Evolutionary conservation across 1,140 invertebrate genomes (phyloP), one percentile per base, ranked within the genome.

Genomic region (Dendrolimus punctatus): DNA sequence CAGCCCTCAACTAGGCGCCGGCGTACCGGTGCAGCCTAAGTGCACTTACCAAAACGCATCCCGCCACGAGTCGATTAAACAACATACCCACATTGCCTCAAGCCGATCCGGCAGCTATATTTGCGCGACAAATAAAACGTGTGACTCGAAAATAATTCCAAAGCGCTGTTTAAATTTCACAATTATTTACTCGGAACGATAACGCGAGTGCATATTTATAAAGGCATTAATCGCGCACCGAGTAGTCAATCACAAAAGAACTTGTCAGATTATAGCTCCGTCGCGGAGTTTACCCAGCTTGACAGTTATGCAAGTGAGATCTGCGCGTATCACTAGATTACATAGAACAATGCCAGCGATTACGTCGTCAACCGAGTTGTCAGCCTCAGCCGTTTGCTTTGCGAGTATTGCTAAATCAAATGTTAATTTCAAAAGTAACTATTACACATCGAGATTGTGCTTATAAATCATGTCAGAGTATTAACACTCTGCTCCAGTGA

Each of bases 301-400:
- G 64, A 71, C 65, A 72, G 67, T 82, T 80, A 79, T 82, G 80
- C 74, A 84, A 84, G 71, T 72, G 58, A 73, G 67, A 75, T 73
- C 68, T 78, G 68, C 53, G 67, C 65, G 53, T 79, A 80, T 80
- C 73, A 58, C 64, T 66, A 77, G 76, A 83, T 80, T 80, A 81
- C 70, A 80, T 66, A 76, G 55, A 76, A 82, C 79, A 80, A 80
- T 79, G 70, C 68, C 64, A 65, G 76, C 67, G 78, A 85, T 83
- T 80, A 85, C 66, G 67, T 66, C 73, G 76, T 80, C 76, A 82
- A 71, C 66, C 66, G 59, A 76, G 64, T 68, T 77, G 77, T 78
- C 74, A 77, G 64, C 57, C 63, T 52, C 45, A 62, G 39, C 54
- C 53, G 67, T 65, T 60, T 64, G 55, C 64, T 59, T 61, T 60